phyloP scores from a whole-genome alignment of 2,113 vertebrate species.

The Manacus vitellinus region DNA sequence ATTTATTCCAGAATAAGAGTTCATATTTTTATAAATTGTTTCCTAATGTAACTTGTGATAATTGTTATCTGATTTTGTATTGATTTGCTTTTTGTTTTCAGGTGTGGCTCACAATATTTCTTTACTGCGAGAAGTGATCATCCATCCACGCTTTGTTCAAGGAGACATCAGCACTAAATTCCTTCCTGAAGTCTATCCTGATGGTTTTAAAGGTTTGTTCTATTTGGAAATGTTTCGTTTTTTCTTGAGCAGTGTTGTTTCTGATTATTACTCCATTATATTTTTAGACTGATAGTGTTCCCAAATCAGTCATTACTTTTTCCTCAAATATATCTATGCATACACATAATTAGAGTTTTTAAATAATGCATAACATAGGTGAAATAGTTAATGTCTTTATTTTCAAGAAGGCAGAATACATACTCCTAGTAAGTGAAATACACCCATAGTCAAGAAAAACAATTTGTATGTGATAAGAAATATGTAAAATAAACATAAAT shows the following conservation, averaged over 20 bases:
- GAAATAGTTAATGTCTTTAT: not conserved
- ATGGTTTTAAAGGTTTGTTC: conserved; percentile 91
- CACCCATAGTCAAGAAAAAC: not conserved
- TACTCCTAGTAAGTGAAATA: not conserved
- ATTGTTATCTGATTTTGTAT: not conserved
- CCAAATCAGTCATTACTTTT: not conserved
- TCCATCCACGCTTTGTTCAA: conserved; percentile 88
- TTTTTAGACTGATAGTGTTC: not conserved
- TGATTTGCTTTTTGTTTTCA: conserved; percentile 65
- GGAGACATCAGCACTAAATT: conserved; percentile 97
- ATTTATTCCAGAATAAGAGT: not conserved
- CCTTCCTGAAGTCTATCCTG: conserved; percentile 93
- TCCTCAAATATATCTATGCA: not conserved
- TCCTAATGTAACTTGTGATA: not conserved
- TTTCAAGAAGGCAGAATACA: not conserved
- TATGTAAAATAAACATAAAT: not conserved
- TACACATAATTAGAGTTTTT: not conserved
- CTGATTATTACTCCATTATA: not conserved
- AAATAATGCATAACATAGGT: not conserved
- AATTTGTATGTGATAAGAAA: not conserved
- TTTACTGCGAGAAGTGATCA: conserved; percentile 91
- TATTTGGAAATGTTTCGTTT: not conserved
- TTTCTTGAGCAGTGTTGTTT: not conserved
- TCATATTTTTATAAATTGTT: not conserved
- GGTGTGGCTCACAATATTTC: conserved; percentile 97